Base-by-base conservation (phyloP, 2,113 vertebrate genomes). In the Anser brachyrhynchus region DNA sequence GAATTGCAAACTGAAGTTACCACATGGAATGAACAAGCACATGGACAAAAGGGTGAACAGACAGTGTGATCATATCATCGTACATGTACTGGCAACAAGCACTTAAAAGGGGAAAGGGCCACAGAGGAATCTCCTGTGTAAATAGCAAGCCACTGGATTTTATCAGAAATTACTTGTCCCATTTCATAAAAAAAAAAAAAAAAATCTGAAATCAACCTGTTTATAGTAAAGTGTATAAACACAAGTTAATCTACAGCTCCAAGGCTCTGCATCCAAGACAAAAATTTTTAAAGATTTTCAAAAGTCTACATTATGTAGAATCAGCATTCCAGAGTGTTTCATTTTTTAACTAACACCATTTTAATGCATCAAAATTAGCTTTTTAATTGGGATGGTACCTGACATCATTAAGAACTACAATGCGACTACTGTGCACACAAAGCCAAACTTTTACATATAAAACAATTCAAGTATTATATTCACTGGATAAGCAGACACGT, bases 61-160 rank as follows among this genome's bases (percentile, higher is more conserved):
- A 58, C 33, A 29, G 46, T 1, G 14, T 0, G 0, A 11, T 35
- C 39, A 35, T 12, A 41, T 64, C 35, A 57, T 18, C 28, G 52
- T 57, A 44, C 0, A 0, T 3, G 6, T 41, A 51, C 13, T 58
- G 39, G 44, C 21, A 41, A 49, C 20, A 67, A 18, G 21, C 54
- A 66, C 37, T 62, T 39, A 17, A 57, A 51, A 79, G 16, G 28
- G 28, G 25, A n/a, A 83, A 78, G 22, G 65, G 35, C 15, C 44
- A 76, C 16, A 80, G 28, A 84, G 35, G 29, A 76, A 41, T 29
- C 8, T 57, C 44, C 35, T 70, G 39, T 2, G 0, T 44, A 44
- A 85, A 29, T 4, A 44, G 25, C 18, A 91, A 82, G 33, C 19
- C 25, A n/a, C 9, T 44, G 35, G 23, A 6, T 46, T 79, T 82